Conservation (phyloP, 2,113 vertebrate species). For the Antechinus stuartii region DNA sequence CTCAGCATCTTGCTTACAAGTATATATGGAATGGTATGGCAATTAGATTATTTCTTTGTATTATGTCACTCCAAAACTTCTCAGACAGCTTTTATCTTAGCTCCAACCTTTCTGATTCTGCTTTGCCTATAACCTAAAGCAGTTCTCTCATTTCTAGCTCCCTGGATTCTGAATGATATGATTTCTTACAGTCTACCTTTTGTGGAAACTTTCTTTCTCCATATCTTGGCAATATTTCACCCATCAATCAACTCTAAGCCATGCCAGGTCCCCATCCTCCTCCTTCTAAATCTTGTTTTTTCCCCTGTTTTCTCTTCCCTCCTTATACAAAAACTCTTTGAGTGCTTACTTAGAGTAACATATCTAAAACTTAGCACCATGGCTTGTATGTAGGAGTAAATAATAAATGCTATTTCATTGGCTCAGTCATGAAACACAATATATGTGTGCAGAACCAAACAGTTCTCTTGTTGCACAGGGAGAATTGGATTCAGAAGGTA, state of each 20-base stretch:
- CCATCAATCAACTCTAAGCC: not conserved
- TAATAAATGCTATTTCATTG: not conserved
- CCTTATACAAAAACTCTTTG: not conserved
- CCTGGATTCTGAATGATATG: not conserved
- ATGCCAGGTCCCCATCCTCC: not conserved
- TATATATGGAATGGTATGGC: not conserved
- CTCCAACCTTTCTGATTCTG: not conserved
- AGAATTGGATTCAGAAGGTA: too few relatives aligned
- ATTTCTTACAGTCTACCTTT: not conserved
- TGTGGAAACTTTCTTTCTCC: not conserved
- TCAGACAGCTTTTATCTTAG: not conserved
- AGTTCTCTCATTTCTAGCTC: not conserved
- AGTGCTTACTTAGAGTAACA: not conserved
- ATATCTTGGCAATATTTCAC: not conserved
- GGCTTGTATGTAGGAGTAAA: not conserved
- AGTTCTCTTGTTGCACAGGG: too few relatives aligned
- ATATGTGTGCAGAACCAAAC: too few relatives aligned
- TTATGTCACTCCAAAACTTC: too few relatives aligned
- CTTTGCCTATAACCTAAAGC: not conserved
- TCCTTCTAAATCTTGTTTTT: not conserved
- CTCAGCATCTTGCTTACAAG: not conserved
- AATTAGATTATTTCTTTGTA: not conserved
- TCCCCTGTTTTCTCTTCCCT: not conserved
- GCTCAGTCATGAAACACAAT: not conserved
- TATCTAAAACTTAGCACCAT: not conserved